Percentiles rank a stretch among this genome's conserved stretches.
Conservation (phyloP, 2,113 vertebrate genomes). For the Nothocercus nigrocapillus region DNA sequence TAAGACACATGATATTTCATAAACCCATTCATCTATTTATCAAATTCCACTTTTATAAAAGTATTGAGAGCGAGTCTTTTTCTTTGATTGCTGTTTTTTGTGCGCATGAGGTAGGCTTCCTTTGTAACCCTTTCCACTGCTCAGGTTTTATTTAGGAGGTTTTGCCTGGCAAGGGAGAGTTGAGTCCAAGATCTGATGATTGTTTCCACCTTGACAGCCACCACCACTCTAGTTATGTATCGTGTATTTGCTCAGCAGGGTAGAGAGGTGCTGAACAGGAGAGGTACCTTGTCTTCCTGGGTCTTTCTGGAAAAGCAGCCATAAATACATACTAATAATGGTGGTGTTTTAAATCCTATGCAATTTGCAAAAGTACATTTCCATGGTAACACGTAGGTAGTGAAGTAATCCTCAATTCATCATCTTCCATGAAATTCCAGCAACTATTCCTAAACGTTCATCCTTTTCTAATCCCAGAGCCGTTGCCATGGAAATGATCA, state of each 20-base stretch:
- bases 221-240: not conserved
- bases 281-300: not conserved
- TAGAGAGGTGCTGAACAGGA: not conserved
- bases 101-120: rapidly evolving
- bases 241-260: rapidly evolving
- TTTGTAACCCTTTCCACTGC: not conserved
- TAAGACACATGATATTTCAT: not conserved
- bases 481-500: constrained; percentile 87
- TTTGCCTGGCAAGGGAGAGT: not conserved
- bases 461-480: constrained; percentile 81
- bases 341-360: constrained; percentile 63
- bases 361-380: constrained; percentile 80
- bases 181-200: not conserved
- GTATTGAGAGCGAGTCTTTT: rapidly evolving
- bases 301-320: not conserved
- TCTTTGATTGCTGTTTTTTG: not conserved
- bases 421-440: constrained; percentile 79
- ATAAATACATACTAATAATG: constrained; percentile 62
- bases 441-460: constrained; percentile 79
- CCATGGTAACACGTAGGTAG: constrained; percentile 77
- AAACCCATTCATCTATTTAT: not conserved
- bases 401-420: constrained; percentile 79
- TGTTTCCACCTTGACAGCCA: not conserved
- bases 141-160: not conserved
- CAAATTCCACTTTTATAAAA: not conserved